Conservation (phyloP, 2,113 vertebrate species). For the Sisor rabdophorus region DNA sequence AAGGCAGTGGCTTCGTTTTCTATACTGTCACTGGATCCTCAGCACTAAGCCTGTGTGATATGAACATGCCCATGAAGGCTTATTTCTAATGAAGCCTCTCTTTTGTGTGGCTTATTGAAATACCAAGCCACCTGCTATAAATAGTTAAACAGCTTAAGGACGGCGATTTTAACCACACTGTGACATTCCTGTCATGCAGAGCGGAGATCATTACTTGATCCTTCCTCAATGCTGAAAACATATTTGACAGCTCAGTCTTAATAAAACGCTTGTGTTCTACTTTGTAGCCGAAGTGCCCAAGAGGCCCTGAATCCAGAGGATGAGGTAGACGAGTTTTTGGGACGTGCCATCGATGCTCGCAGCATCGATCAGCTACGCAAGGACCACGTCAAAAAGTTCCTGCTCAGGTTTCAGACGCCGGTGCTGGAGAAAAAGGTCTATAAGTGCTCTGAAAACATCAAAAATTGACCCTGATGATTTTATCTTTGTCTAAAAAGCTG, state of each 20-base stretch:
- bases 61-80: conserved; percentile 18
- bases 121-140: conserved; percentile 30
- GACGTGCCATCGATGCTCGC: conserved; percentile 89
- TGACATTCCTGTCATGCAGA: conserved; percentile 33
- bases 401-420: conserved; percentile 88
- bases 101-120: conserved; percentile 28
- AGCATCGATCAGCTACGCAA: conserved; percentile 94
- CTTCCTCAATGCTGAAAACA: not conserved
- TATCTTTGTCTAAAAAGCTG: too few relatives aligned
- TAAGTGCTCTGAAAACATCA: not conserved
- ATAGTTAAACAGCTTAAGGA: conserved; percentile 41
- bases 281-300: conserved; percentile 79
- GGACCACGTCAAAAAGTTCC: conserved; percentile 91
- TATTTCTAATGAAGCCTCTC: conserved; percentile 15
- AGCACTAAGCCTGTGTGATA: conserved; percentile 23
- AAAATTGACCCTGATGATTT: not conserved
- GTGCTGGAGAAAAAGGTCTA: conserved; percentile 88
- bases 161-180: conserved; percentile 28
- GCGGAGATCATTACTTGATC: conserved; percentile 30
- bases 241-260: conserved; percentile 19
- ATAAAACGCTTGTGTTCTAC: conserved; percentile 5
- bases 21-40: conserved; percentile 33
- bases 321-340: conserved; percentile 92
- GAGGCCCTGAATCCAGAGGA: conserved; percentile 91
- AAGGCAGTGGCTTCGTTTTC: conserved; percentile 31